Evolutionary conservation across 2,113 vertebrate genomes (phyloP), one percentile per base, ranked within the genome.

Genomic region (Cheirogaleus medius): DNA sequence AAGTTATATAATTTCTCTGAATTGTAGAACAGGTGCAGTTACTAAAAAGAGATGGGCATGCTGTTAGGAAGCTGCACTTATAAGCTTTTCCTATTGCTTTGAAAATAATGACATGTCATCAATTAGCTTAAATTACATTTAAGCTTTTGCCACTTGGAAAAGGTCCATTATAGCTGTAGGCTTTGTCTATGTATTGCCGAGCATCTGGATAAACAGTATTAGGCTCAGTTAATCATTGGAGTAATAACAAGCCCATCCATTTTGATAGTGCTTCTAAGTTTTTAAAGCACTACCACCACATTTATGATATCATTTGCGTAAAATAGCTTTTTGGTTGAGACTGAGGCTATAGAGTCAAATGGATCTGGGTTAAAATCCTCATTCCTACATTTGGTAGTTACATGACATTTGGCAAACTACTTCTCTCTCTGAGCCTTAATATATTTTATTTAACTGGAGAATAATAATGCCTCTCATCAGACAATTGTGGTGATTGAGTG

Each of bases 161-260:
- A 96, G 32, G 82, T 91, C 78, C 77, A 91, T 76, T 82, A 88
- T 63, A 87, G 69, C 86, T 66, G 56, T 34, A 82, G 89, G 86
- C 76, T 93, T 97, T 96, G 60, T 91, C 66, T 94, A 82, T 54
- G 89, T 91, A 66, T 68, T 93, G 89, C 89, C 77, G 82, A 97
- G 73, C 89, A 91, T 97, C 91, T 96, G 81, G 37, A 98, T 92
- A 97, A 97, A 95, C 49, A 94, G 64, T 18, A 54, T 92, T 80
- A 92, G 83, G 25, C 39, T 73, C 39, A 96, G 81, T 74, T 94
- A 91, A 86, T 93, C 60, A 74, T 89, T 95, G 86, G 78, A 68
- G 39, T 93, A 47, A 87, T 91, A 95, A 83, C 78, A 93, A 89
- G n/a, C 32, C 47, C 64, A 94, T 95, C 23, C 58, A 92, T 92